These are phyloP conservation scores for Panagrolaimus sp. DNA, from an alignment of 1,140 invertebrate genomes.

Conservation along the genomic window DNA sequence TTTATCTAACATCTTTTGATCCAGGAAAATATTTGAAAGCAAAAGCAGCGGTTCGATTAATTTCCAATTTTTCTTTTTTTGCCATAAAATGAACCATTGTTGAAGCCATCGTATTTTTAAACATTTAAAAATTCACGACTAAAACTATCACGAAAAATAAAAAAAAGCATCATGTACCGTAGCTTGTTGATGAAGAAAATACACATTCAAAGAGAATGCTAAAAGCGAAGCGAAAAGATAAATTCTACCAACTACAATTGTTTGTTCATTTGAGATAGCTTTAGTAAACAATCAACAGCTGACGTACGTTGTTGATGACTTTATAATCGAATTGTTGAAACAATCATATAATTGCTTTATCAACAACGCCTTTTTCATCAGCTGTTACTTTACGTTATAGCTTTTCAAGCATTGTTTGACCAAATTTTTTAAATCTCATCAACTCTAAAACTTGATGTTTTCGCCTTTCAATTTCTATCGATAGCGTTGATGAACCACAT, in stretches of 20 bases:
- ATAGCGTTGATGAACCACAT: slow-evolving; percentile 21
- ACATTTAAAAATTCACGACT: no score
- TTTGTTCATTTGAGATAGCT: slow-evolving; percentile 72
- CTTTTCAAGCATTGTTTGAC: slow-evolving; percentile 48
- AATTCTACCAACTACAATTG: slow-evolving; percentile 43
- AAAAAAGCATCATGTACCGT: slow-evolving; percentile 47
- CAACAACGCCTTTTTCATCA: neutral
- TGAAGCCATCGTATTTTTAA: no score
- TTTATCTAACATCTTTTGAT: no score
- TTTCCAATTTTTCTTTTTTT: no score
- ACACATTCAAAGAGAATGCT: slow-evolving; percentile 49
- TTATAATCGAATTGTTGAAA: slow-evolving; percentile 81
- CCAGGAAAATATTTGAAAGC: no score
- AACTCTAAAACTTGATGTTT: slow-evolving; percentile 51
- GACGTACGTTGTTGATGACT: slow-evolving; percentile 69
- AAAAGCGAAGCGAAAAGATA: slow-evolving; percentile 46
- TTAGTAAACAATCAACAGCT: slow-evolving; percentile 87
- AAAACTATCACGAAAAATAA: slow-evolving; percentile 43
- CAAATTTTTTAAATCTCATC: slow-evolving; percentile 52
- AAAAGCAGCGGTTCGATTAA: no score
- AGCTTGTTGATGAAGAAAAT: slow-evolving; percentile 47
- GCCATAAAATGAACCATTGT: no score
- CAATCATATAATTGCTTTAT: slow-evolving; percentile 77
- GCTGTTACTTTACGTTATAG: slow-evolving; percentile 23
- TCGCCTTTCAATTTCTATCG: slow-evolving; percentile 43